Evolutionary conservation across 2,797 vertebrate genomes (phyloP).

Genomic region (Catamblyrhynchus diadema): DNA sequence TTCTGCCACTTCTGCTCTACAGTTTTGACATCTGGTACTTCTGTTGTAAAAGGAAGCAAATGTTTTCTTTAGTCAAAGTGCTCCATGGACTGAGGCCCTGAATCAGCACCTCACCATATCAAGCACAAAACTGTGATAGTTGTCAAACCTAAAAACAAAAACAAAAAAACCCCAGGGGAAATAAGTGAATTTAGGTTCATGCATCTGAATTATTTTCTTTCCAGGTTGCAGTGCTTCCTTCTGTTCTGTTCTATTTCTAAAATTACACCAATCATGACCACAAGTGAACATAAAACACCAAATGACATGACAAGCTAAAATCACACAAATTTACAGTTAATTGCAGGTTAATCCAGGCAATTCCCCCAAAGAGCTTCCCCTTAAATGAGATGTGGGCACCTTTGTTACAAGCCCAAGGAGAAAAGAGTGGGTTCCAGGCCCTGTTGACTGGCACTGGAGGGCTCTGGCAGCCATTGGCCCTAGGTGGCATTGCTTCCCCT

Average conservation of each 20-base stretch:
- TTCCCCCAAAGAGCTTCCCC: background rate
- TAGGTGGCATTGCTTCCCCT: fast-evolving
- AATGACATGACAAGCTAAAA: background rate
- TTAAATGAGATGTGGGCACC: background rate
- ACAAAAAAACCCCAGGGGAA: fast-evolving
- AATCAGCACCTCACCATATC: background rate
- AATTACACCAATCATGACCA: background rate
- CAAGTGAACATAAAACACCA: background rate
- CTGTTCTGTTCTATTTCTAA: background rate
- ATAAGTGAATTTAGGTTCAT: background rate
- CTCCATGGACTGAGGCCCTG: background rate
- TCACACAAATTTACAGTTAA: fast-evolving
- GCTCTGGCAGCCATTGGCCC: background rate
- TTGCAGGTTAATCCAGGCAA: background rate
- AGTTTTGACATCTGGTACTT: background rate
- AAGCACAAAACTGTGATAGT: background rate
- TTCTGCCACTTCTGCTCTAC: background rate
- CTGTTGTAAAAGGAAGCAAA: background rate
- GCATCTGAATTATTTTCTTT: background rate
- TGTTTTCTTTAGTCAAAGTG: background rate
- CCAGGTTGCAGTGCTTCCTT: background rate
- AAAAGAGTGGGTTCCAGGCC: background rate
- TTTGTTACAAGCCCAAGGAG: background rate
- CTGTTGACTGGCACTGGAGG: background rate
- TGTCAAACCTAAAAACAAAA: background rate